Conservation (phyloP, 2,888 invertebrate genomes). For the Clivina fossor region DNA sequence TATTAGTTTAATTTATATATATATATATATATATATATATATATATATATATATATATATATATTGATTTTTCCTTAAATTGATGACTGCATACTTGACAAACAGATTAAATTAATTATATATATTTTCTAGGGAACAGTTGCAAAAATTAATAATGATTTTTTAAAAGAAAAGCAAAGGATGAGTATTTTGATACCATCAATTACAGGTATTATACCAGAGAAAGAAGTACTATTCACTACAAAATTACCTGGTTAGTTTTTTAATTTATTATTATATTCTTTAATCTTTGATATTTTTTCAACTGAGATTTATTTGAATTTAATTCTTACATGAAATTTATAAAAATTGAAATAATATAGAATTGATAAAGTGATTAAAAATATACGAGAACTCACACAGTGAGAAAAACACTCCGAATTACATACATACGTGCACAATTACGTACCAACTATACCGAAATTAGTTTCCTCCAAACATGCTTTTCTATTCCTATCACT, state of each 20-base stretch:
- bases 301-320: no score
- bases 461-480: no score
- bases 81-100: background rate
- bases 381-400: no score
- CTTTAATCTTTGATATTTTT: background rate
- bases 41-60: background rate
- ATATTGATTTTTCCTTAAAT: background rate
- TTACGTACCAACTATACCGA: no score
- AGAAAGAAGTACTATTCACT: background rate
- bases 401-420: no score
- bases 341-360: no score
- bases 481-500: no score
- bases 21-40: background rate
- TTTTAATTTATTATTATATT: background rate
- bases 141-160: background rate
- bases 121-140: slow-evolving; percentile 11
- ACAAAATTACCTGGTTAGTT: slow-evolving; percentile 13
- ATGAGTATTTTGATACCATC: background rate
- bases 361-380: no score
- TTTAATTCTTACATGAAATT: no score
- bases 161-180: slow-evolving; percentile 1
- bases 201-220: background rate
- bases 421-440: no score
- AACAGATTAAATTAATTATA: background rate
- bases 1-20: background rate